These are phyloP conservation scores for Nasonia longicornis DNA, from an alignment of 1,140 invertebrate genomes.

Conservation along the genomic window DNA sequence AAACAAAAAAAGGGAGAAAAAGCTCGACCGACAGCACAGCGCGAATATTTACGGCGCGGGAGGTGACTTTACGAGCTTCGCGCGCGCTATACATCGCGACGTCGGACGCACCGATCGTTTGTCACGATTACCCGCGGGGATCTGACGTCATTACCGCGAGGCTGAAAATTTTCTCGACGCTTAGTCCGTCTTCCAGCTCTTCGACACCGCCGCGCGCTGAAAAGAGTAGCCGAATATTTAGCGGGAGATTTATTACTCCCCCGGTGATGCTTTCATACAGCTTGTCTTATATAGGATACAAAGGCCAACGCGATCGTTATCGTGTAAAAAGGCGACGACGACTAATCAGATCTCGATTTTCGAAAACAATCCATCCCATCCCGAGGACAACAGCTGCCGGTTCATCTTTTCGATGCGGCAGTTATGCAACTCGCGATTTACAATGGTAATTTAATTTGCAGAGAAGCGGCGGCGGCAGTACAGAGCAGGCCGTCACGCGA, in stretches of 20 bases:
- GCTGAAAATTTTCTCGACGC: not conserved
- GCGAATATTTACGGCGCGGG: not conserved
- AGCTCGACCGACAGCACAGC: not conserved
- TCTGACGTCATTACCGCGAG: constrained; percentile 33
- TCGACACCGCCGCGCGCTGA: not conserved
- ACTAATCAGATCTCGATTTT: not conserved
- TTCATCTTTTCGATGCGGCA: constrained; percentile 41
- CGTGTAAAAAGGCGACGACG: too few relatives aligned
- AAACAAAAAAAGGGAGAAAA: not conserved
- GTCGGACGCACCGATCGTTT: constrained; percentile 32
- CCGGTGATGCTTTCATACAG: not conserved
- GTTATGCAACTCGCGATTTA: constrained; percentile 46
- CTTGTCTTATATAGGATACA: too few relatives aligned
- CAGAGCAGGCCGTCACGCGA: constrained; percentile 25
- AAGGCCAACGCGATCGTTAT: too few relatives aligned
- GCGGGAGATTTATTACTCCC: not conserved
- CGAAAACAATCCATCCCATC: not conserved
- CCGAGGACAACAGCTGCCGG: too few relatives aligned
- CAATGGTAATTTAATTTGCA: constrained; percentile 50
- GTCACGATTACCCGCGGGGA: constrained; percentile 45
- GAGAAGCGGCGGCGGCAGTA: not conserved
- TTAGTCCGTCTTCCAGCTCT: not conserved
- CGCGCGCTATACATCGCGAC: constrained; percentile 2
- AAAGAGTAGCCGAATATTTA: not conserved
- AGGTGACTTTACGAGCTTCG: constrained; percentile 13